These are phyloP conservation scores for Anguilla japonica DNA, from an alignment of 2,113 vertebrate genomes.

Conservation along the genomic window DNA sequence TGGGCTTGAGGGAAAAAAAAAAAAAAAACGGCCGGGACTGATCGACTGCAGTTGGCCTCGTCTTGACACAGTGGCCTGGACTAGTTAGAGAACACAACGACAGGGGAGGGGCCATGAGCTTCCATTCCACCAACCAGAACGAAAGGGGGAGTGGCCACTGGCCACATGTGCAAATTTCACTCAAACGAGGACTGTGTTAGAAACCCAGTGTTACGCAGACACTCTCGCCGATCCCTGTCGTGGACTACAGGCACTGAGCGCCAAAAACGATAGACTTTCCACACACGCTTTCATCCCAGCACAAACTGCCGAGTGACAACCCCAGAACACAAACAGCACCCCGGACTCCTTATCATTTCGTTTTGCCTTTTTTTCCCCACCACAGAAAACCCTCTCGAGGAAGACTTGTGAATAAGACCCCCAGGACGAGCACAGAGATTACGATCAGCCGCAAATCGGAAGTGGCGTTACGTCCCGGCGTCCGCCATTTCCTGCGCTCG, in stretches of 20 bases:
- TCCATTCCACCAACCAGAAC: no score
- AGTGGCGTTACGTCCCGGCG: neutral
- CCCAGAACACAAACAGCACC: neutral
- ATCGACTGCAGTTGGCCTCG: no score
- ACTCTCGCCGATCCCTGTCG: neutral
- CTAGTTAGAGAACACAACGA: no score
- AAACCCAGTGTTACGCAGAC: neutral
- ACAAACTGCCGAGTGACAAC: neutral
- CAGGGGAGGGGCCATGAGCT: no score
- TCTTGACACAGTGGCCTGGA: no score
- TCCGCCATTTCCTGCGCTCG: neutral
- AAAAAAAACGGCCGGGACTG: conserved; percentile 40
- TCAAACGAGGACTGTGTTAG: neutral
- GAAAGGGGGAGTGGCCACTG: neutral
- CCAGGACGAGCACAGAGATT: neutral
- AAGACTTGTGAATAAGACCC: neutral
- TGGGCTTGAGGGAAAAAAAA: conserved; percentile 30
- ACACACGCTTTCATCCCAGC: neutral
- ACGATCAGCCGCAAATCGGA: neutral
- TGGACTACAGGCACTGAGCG: neutral
- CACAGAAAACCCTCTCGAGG: neutral
- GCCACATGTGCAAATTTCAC: neutral
- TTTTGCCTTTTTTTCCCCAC: neutral
- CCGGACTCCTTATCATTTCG: no score
- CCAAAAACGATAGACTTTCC: neutral